Conservation (phyloP, 2,113 vertebrate species). For the Corythornis madagascariensis region DNA sequence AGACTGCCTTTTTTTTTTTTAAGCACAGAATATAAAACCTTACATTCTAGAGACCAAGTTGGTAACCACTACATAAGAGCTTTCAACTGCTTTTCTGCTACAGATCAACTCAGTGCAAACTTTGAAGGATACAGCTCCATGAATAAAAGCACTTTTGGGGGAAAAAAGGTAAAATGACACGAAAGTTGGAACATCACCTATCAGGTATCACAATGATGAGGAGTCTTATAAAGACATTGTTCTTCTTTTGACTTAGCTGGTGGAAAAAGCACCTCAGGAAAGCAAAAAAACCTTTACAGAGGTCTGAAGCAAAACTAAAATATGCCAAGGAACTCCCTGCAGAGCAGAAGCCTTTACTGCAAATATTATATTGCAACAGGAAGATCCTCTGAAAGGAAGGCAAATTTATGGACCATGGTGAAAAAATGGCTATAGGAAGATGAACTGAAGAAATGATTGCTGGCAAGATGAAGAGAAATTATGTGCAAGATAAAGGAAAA, state of each 20-base stretch:
- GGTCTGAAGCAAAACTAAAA: neutral
- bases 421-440: neutral
- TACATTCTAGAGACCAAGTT: neutral
- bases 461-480: neutral
- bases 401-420: neutral
- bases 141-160: neutral
- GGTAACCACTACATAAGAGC: neutral
- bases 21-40: neutral
- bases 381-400: neutral
- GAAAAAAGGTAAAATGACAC: neutral
- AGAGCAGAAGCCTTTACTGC: neutral
- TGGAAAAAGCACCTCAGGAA: neutral
- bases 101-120: neutral
- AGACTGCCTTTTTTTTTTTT: neutral
- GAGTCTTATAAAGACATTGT: neutral
- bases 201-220: neutral
- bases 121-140: neutral
- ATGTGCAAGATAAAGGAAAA: neutral
- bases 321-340: neutral
- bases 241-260: neutral
- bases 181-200: neutral
- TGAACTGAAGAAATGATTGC: neutral
- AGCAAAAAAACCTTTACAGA: neutral
- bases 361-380: neutral
- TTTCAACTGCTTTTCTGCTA: neutral